Conservation (phyloP, 2,113 vertebrate genomes). For the Menidia beryllina region DNA sequence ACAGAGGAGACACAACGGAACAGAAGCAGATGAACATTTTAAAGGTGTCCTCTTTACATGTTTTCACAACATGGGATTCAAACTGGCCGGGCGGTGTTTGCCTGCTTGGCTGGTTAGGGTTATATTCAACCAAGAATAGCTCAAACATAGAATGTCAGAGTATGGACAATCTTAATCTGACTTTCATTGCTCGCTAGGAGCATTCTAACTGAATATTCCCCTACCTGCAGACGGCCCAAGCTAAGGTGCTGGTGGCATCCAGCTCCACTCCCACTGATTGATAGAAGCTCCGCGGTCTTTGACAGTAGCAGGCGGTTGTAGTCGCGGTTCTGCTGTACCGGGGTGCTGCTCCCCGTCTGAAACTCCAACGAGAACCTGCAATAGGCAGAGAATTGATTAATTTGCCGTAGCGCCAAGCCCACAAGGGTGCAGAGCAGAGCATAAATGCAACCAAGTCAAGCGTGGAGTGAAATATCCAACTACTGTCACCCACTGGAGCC, state of each 20-base stretch:
- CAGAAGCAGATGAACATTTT: slow-evolving; percentile 10
- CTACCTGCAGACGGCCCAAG: neutral
- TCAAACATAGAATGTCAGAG: neutral
- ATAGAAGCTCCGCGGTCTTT: too few species aligned
- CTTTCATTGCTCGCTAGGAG: too few species aligned
- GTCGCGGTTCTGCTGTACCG: neutral
- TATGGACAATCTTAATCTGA: too few species aligned
- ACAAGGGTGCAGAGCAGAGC: neutral
- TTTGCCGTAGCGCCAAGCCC: neutral
- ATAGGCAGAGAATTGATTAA: neutral
- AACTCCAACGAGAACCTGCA: neutral
- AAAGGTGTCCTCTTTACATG: neutral
- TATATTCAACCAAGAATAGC: neutral
- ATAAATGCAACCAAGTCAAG: neutral
- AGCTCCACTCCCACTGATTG: too few species aligned
- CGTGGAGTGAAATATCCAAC: too few species aligned
- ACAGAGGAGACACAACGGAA: slow-evolving; percentile 16
- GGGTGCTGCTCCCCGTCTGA: neutral
- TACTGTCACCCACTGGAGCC: neutral
- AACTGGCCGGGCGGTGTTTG: neutral
- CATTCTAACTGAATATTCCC: too few species aligned
- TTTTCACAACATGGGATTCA: neutral
- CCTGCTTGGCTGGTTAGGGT: neutral
- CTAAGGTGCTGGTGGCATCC: neutral
- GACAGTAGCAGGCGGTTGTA: neutral